phyloP scores from a whole-genome alignment of 2,797 vertebrate species.

The Pseudomugil gertrudae region DNA sequence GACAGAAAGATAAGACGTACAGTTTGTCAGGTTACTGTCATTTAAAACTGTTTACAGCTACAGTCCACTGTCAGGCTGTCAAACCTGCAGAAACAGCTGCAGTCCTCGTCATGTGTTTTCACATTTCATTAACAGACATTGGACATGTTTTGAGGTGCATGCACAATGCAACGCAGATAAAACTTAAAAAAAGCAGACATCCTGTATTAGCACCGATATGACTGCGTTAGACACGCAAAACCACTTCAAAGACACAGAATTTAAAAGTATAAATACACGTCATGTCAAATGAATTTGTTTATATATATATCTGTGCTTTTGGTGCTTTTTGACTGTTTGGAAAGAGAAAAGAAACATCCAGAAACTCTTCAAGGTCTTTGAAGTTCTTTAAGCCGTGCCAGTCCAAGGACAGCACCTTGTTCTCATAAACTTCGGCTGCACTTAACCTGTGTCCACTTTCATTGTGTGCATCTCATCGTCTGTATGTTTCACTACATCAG shows the following conservation, averaged over 20 bases:
- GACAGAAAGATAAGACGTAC: constrained; percentile 51
- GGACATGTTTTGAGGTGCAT: constrained; percentile 36
- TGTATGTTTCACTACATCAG: constrained; percentile 44
- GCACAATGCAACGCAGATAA: constrained; percentile 53
- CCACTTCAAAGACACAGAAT: constrained; percentile 69
- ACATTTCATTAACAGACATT: constrained; percentile 46
- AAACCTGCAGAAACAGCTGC: constrained; percentile 10
- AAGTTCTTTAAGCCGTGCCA: constrained; percentile 72
- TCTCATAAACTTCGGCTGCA: constrained; percentile 72
- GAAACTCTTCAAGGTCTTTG: constrained; percentile 66
- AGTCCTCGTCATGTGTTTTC: constrained; percentile 30
- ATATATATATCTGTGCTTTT: constrained; percentile 59
- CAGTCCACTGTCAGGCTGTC: constrained; percentile 4
- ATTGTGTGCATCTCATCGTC: constrained; percentile 44
- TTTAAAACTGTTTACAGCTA: constrained; percentile 27
- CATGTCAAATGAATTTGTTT: constrained; percentile 62
- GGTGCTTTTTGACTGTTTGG: constrained; percentile 64
- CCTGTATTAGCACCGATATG: constrained; percentile 64
- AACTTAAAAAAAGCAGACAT: constrained; percentile 37
- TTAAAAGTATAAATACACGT: constrained; percentile 61
- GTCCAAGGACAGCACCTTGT: constrained; percentile 69
- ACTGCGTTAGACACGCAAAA: constrained; percentile 66
- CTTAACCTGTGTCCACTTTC: constrained; percentile 74
- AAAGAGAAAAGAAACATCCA: constrained; percentile 64
- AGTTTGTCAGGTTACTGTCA: constrained; percentile 34